Evolutionary conservation across 1,140 invertebrate species (phyloP), one percentile per base, ranked within the genome.

Genomic region (Drosophila cardini): DNA sequence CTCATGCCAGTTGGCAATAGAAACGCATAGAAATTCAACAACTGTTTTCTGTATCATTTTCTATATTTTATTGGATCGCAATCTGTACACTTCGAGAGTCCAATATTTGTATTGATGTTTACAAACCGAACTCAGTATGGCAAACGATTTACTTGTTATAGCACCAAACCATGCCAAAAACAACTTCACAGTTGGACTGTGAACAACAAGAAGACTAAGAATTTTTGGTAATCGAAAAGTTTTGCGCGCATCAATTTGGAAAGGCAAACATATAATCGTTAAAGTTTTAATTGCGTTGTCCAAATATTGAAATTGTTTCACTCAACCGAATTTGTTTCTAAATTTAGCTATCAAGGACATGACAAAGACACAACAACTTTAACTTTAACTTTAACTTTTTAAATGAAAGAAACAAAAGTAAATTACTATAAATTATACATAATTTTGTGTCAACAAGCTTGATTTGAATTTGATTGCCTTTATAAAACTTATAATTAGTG

Each of bases 231-330:
- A 67, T 63, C 65, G 43, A 63, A 68, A 85, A 85, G 64, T 72
- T 84, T 80, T 38, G 40, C 30, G 73, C 50, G 10, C 69, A 55
- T 73, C 81, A 80, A 74, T 74, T 77, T 60, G 57, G 21, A 60
- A 67, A 74, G 64, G 57, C 81, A 85, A 80, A 80, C 67, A 80
- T 53, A 77, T 85, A 78, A 84, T 78, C 78, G 82, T 75, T 86
- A 72, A 86, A 85, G 73, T 81, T 85, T 85, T 86, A 72, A 85
- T 86, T 84, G 78, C 74, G 48, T 75, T 60, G 48, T 9, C 15
- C 11, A 65, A 84, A 67, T 60, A 43, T 57, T 76, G 55, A 72
- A 65, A 53, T 53, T 53, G 67, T 64, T 80, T 52, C 26, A 8
- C 34, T 7, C 11, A 18, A 11, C 10, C 8, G 26, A 43, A 46